Base-by-base conservation (phyloP, 2,888 invertebrate species). In the Cerastoderma edule region DNA sequence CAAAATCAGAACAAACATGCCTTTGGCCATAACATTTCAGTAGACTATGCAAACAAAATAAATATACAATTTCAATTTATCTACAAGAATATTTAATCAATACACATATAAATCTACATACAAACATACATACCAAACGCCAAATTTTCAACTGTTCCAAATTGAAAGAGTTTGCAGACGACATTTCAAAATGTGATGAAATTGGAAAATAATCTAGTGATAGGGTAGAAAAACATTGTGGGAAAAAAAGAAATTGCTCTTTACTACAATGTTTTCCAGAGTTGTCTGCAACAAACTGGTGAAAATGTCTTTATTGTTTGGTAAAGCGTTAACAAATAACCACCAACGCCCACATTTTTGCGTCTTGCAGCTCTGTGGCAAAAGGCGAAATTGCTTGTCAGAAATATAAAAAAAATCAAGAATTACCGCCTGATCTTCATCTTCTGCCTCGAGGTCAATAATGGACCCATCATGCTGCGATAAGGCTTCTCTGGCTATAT, bases 381-480 rank as follows among this genome's bases (percentile, higher is more conserved):
- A 10, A 39, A 39, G 8, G 39, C 39, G 16, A 16, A 39, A 8
- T 8, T 16, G 10, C 10, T 10, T 16, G 16, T 16, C 39, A 8
- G 39, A 16, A 39, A 53, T 10, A 24, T 53, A 24, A 28, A 32
- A 19, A n/a, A 57, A 1, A 57, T 13, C 33, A 35, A 8, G 6
- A 27, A 1, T 60, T 39, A 60, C 60, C 60, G 2, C 39, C 6
- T 16, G 6, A 5, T 60, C 60, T 10, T 35, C 39, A 0, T 60
- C 60, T 4, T 60, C 60, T n/a, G n/a, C n/a, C 0, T 39, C 10
- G 4, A 39, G 39, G 24, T 60, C 60, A 24, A 19, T 19, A 2
- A 39, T 39, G 24, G 60, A 60, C 27, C 60, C 60, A n/a, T 60
- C 60, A 39, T 60, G 60, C 13, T 60, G 60, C 3, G 60, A 60